A percentile compares a stretch with the other conserved stretches of the same genome.
These are phyloP conservation scores for Orthonevra nobilis DNA, from an alignment of 2,888 invertebrate species.

Conservation along the genomic window DNA sequence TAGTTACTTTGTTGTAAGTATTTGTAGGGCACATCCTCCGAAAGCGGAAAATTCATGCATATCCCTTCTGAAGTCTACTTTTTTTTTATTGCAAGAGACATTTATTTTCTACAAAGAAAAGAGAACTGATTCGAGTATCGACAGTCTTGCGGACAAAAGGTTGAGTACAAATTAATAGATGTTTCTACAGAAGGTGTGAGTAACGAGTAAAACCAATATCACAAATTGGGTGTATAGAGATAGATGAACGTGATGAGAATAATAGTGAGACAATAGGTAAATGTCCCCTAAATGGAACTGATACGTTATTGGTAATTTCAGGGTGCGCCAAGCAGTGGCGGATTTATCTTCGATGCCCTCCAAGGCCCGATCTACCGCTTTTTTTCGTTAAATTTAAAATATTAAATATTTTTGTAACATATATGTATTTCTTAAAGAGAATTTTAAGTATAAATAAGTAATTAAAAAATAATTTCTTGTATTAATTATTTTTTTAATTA, in stretches of 20 bases:
- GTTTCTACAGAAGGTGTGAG: constrained; percentile 13
- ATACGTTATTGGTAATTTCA: constrained; percentile 20
- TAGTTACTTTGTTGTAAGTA: too few relatives aligned
- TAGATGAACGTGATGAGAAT: constrained; percentile 69
- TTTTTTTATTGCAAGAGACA: background rate
- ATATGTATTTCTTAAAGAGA: too few relatives aligned
- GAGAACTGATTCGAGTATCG: background rate
- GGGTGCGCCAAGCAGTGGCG: constrained; percentile 19
- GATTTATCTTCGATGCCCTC: too few relatives aligned
- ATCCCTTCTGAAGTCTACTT: too few relatives aligned
- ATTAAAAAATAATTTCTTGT: too few relatives aligned
- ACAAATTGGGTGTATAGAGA: constrained; percentile 68
- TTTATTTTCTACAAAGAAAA: background rate
- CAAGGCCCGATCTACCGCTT: too few relatives aligned
- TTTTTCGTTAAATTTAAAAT: too few relatives aligned
- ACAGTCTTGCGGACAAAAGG: constrained; percentile 29
- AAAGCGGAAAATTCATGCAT: background rate
- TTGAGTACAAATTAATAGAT: constrained; percentile 41
- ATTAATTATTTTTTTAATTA: too few relatives aligned
- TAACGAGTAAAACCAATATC: constrained; percentile 61
- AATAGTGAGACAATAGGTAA: constrained; percentile 47
- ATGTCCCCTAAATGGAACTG: constrained; percentile 17
- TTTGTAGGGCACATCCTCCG: background rate
- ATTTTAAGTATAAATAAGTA: too few relatives aligned
- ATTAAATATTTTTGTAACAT: too few relatives aligned